Base-by-base conservation (phyloP, 2,888 invertebrate genomes). In the Ophioninae sp. region DNA sequence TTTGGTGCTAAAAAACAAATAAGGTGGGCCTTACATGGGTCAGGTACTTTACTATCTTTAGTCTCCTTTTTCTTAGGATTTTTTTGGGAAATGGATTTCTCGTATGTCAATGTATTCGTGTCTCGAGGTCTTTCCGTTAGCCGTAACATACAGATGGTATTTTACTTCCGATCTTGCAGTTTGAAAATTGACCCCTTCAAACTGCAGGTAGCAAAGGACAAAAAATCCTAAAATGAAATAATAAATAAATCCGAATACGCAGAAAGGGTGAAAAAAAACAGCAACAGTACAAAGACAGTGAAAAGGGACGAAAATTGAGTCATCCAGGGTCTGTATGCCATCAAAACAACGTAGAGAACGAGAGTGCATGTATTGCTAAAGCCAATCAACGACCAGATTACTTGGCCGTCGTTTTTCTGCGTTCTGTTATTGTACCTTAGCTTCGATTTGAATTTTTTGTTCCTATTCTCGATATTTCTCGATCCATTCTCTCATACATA, bases 341-440 rank as follows among this genome's bases (percentile, higher is more conserved):
- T 44, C 62, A 39, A 39, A 64, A 21, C 56, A 37, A 70, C 56
- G 69, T 50, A 56, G 56, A 56, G 56, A 41, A 39, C 70, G 37
- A 21, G 50, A 64, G 68, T 64, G 50, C 68, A 78, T 41, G 76
- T 70, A 70, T 64, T 78, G 70, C 56, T 56, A 37, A 70, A 78
- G 76, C 62, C 78, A 78, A 78, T 78, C 78, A 78, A 78, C 78
- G 78, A 64, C 69, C 70, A 70, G 78, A 78, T 78, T 78, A 70
- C 78, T 78, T 78, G 56, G 64, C 64, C 70, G 75, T 76, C 62
- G 72, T 78, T 79, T 76, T 78, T 75, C 56, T 78, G 64, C 78
- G 50, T 70, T 78, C 78, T 78, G 56, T 78, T 65, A 76, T 76
- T 76, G 67, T 67, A 78, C 78, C 78, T 78, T 64, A 70, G 69